phyloP scores from a whole-genome alignment of 2,888 invertebrate genomes.

The Neoitamus cyanurus region DNA sequence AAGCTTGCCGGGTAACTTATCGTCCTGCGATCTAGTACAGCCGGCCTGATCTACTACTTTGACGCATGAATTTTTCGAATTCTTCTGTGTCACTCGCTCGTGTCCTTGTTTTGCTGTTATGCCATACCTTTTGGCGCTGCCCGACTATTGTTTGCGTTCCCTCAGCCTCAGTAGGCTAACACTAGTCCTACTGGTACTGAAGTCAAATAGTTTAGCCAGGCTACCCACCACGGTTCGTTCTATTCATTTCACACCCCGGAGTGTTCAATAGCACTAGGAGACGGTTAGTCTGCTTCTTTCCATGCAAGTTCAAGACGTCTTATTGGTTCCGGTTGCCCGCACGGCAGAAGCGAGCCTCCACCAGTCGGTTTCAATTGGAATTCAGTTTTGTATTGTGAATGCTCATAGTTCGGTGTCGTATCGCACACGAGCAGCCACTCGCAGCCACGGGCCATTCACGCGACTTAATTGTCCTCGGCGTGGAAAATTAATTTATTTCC shows the following conservation, averaged over 20 bases:
- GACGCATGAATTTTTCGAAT: constrained; percentile 16
- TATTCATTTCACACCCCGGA: not conserved
- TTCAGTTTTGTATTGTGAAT: constrained; percentile 30
- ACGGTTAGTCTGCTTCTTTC: constrained; percentile 11
- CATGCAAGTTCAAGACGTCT: constrained; percentile 9
- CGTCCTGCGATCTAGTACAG: not conserved
- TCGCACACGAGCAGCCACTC: not conserved
- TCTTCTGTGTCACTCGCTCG: not conserved
- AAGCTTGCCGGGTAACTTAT: not conserved
- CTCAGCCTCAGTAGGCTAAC: constrained; percentile 10
- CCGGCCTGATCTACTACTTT: constrained; percentile 1
- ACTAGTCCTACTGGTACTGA: constrained; percentile 13
- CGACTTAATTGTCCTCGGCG: not conserved
- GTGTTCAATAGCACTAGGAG: not conserved
- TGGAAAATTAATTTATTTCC: not conserved
- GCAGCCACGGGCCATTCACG: not conserved
- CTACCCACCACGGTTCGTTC: not conserved
- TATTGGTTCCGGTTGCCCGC: not conserved
- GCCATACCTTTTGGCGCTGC: constrained; percentile 26
- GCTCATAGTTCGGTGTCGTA: not conserved
- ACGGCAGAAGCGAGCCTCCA: not conserved
- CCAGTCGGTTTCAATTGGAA: not conserved
- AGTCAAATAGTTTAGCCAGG: constrained; percentile 7
- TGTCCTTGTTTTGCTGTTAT: constrained; percentile 29
- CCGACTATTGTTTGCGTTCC: constrained; percentile 25